phyloP scores from a whole-genome alignment of 1,140 invertebrate species.

The Drosophila persimilis region DNA sequence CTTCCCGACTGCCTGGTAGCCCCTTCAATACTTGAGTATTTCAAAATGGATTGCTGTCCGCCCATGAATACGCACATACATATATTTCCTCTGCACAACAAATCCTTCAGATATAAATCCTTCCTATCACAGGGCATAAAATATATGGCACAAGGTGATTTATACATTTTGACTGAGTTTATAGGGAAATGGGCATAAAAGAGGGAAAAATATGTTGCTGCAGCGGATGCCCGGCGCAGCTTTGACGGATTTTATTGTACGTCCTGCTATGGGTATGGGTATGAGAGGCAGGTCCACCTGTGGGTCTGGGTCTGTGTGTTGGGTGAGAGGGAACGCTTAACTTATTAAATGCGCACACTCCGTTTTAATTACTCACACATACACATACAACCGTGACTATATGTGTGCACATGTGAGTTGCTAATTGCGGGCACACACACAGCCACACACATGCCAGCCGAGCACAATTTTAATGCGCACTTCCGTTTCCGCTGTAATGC shows the following conservation, averaged over 20 bases:
- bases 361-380: conserved; percentile 76
- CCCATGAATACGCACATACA: no score
- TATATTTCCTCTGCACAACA: neutral
- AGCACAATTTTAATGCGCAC: conserved; percentile 78
- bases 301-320: conserved; percentile 4
- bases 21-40: conserved; percentile 19
- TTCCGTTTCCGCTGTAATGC: conserved; percentile 80
- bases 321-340: conserved; percentile 56
- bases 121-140: conserved; percentile 25
- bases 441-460: conserved; percentile 35
- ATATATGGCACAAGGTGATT: conserved; percentile 27
- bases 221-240: neutral
- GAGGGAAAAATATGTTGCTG: conserved; percentile 6
- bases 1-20: neutral
- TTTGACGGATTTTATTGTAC: neutral
- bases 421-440: conserved; percentile 70
- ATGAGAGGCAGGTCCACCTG: conserved; percentile 13
- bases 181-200: conserved; percentile 8
- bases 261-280: neutral
- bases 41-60: no score
- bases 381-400: conserved; percentile 25
- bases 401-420: conserved; percentile 47
- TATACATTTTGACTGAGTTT: conserved; percentile 17
- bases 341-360: conserved; percentile 78
- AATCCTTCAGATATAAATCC: conserved; percentile 21